These are phyloP conservation scores for Ciconia stormi DNA, from an alignment of 2,113 vertebrate genomes.

Conservation along the genomic window DNA sequence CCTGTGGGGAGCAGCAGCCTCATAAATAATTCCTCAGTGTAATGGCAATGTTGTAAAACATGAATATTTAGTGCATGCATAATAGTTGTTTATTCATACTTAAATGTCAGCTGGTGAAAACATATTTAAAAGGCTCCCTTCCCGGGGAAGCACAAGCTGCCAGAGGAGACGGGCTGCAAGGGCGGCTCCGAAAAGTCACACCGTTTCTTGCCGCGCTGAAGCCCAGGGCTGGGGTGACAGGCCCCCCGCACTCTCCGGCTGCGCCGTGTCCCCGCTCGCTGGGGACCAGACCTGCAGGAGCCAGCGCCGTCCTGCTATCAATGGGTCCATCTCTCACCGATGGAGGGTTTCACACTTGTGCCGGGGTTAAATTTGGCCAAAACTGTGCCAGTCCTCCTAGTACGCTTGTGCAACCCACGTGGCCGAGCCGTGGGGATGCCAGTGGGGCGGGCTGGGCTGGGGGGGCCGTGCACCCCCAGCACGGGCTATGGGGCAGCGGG, in stretches of 20 bases:
- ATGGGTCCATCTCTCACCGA: rapidly evolving
- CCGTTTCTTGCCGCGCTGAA: rapidly evolving
- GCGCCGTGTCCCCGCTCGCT: rapidly evolving
- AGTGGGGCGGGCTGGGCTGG: rapidly evolving
- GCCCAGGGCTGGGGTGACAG: neutral
- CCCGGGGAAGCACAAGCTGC: neutral
- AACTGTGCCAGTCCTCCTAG: neutral
- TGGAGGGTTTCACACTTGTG: rapidly evolving
- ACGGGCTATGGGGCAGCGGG: rapidly evolving
- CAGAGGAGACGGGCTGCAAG: neutral
- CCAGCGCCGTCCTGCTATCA: neutral
- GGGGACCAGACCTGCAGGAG: neutral
- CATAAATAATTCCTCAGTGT: constrained; percentile 28
- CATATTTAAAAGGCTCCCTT: neutral
- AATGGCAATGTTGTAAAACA: constrained; percentile 40
- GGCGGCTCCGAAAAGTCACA: neutral
- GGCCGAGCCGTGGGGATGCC: rapidly evolving
- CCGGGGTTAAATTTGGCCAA: neutral
- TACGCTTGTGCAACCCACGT: rapidly evolving
- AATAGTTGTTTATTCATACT: constrained; percentile 44
- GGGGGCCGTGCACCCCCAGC: neutral
- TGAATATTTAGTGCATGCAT: constrained; percentile 37
- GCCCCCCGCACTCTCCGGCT: neutral
- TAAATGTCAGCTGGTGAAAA: constrained; percentile 56
- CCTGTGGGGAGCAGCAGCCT: neutral